Evolutionary conservation across 2,797 vertebrate species (phyloP).

Genomic region (Hephaestus fuliginosus): DNA sequence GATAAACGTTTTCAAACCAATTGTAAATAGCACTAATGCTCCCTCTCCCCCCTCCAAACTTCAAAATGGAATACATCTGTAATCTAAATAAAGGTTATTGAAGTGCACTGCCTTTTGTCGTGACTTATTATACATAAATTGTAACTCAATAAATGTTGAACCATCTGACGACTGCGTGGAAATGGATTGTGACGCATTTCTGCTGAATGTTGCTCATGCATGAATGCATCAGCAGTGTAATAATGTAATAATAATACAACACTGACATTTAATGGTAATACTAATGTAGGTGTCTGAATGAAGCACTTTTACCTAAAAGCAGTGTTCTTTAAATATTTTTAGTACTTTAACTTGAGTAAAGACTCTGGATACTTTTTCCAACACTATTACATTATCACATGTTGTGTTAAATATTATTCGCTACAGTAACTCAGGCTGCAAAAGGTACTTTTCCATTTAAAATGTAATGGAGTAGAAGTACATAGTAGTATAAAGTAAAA

Average conservation of each 20-base stretch:
- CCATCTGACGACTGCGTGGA: neutral
- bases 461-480: neutral
- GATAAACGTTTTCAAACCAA: constrained; percentile 93
- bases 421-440: neutral
- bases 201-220: neutral
- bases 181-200: neutral
- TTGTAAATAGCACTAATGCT: constrained; percentile 99
- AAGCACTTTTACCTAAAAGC: neutral
- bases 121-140: constrained; percentile 19
- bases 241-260: too few species aligned
- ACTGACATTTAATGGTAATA: too few species aligned
- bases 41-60: constrained; percentile 89
- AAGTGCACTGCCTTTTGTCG: constrained; percentile 82
- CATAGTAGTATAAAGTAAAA: neutral
- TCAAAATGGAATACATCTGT: constrained; percentile 95
- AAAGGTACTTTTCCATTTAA: neutral
- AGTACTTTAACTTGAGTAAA: neutral
- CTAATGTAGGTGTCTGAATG: too few species aligned
- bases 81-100: constrained; percentile 97
- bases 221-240: too few species aligned
- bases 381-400: neutral
- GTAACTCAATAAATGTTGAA: neutral
- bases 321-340: neutral
- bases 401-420: neutral
- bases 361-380: neutral